Evolutionary conservation across 2,113 vertebrate genomes (phyloP).

Genomic region (Talpa occidentalis): DNA sequence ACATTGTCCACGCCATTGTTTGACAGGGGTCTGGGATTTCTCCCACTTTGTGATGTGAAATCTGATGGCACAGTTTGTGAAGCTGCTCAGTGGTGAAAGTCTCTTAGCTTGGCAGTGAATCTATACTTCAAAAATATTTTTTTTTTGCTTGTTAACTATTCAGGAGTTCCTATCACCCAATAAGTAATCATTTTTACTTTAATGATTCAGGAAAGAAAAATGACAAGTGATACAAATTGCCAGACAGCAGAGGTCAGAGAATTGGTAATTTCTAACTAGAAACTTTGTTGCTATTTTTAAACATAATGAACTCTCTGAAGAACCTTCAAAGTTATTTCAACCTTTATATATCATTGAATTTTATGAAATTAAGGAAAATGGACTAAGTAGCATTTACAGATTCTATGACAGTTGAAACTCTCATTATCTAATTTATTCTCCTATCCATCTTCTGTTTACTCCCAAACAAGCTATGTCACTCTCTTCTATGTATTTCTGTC

Average conservation of each 20-base stretch:
- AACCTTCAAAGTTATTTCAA: slow-evolving; percentile 10
- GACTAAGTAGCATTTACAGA: not conserved
- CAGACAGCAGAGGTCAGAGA: not conserved
- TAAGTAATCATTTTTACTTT: not conserved
- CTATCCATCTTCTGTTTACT: not conserved
- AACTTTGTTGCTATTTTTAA: not conserved
- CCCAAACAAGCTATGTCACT: not conserved
- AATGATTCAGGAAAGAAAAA: not conserved
- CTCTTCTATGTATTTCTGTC: not conserved
- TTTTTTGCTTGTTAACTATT: not conserved
- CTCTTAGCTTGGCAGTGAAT: not conserved
- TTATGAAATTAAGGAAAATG: not conserved
- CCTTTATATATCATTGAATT: not conserved
- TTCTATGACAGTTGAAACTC: not conserved
- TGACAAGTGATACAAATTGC: not conserved
- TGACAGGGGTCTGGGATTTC: not conserved
- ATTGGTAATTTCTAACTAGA: not conserved
- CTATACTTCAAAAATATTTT: not conserved
- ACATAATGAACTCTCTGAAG: slow-evolving; percentile 23
- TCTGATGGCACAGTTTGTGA: not conserved
- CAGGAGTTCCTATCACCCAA: not conserved
- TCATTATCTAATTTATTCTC: not conserved
- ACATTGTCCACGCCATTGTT: not conserved
- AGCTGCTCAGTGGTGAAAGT: not conserved
- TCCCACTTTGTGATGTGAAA: not conserved